A percentile compares a stretch with the other conserved stretches of the same genome.
These are phyloP conservation scores for Lepetodrilus schrolli DNA, from an alignment of 2,888 invertebrate species.

Conservation along the genomic window DNA sequence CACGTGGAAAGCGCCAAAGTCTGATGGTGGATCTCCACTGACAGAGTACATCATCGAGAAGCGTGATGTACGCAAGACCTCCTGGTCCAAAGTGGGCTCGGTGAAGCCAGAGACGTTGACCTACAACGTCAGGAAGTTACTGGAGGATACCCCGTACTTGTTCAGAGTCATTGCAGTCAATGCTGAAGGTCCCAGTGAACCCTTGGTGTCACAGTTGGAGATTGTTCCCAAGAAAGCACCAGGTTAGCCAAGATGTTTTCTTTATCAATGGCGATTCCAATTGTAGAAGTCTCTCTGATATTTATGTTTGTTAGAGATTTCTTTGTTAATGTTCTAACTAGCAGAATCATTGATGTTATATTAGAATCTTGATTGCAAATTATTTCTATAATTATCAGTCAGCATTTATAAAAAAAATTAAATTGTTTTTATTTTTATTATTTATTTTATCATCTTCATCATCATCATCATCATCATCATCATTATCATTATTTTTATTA, in stretches of 20 bases:
- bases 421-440: too few species aligned
- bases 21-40: conserved; percentile 72
- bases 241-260: conserved; percentile 42
- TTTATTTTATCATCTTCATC: too few species aligned
- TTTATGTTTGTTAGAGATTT: neutral
- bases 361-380: neutral
- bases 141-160: conserved; percentile 70
- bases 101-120: conserved; percentile 51
- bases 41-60: conserved; percentile 72
- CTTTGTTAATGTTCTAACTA: neutral
- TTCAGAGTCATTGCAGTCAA: conserved; percentile 74
- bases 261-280: neutral
- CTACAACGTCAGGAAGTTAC: conserved; percentile 59
- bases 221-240: conserved; percentile 56
- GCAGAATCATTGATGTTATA: neutral
- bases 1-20: conserved; percentile 69
- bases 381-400: neutral
- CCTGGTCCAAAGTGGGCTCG: conserved; percentile 55
- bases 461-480: too few species aligned
- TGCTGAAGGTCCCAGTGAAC: conserved; percentile 76
- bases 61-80: conserved; percentile 56
- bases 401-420: too few species aligned
- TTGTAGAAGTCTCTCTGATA: neutral
- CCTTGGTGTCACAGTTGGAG: conserved; percentile 57
- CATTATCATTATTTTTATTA: too few species aligned